Evolutionary conservation across 2,797 vertebrate genomes (phyloP).

Genomic region (Leptoclinus maculatus): DNA sequence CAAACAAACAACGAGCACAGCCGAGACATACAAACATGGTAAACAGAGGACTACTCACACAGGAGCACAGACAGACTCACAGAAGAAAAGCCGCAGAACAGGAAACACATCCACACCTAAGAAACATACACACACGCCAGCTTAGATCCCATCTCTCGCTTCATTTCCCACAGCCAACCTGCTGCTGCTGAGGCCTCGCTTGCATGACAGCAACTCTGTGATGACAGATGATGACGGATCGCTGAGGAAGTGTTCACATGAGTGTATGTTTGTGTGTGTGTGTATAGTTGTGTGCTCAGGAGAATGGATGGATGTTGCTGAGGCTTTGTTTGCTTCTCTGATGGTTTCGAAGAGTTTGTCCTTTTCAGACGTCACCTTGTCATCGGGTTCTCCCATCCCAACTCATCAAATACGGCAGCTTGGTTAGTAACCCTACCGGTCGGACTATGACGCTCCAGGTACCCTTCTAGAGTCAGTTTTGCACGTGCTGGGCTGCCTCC

Average conservation of each 20-base stretch:
- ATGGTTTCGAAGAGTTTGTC: constrained; percentile 7
- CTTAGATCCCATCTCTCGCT: constrained; percentile 47
- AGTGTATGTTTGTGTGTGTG: neutral
- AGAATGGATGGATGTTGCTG: constrained; percentile 19
- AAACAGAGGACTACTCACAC: constrained; percentile 21
- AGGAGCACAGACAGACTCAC: constrained; percentile 8
- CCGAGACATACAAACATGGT: constrained; percentile 2
- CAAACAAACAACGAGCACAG: neutral
- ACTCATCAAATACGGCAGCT: neutral
- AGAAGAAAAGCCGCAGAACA: constrained; percentile 7
- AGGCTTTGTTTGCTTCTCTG: constrained; percentile 19
- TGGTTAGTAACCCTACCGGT: neutral
- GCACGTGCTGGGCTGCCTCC: neutral
- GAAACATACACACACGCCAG: neutral
- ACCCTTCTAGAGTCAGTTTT: neutral
- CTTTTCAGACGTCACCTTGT: constrained; percentile 4
- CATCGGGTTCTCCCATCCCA: neutral
- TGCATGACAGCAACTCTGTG: constrained; percentile 40
- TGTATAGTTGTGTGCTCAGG: neutral
- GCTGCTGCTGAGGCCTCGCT: constrained; percentile 40
- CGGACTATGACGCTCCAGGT: neutral
- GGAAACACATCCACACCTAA: constrained; percentile 9
- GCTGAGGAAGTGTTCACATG: constrained; percentile 17
- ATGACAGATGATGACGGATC: constrained; percentile 52
- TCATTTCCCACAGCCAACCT: constrained; percentile 58